Conservation (phyloP, 2,797 vertebrate species). For the Lophura swinhoii region DNA sequence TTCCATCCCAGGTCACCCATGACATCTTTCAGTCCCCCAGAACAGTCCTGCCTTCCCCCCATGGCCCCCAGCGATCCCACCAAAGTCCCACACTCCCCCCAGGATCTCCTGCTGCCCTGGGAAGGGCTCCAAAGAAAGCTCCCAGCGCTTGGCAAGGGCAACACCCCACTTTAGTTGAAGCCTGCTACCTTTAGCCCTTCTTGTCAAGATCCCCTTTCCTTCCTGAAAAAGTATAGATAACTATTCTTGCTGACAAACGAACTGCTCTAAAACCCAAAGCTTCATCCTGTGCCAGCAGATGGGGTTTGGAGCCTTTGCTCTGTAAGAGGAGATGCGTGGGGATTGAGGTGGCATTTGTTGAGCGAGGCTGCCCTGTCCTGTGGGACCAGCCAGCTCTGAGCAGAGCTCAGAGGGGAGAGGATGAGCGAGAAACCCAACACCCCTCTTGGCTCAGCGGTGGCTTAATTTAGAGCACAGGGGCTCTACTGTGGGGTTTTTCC, state of each 20-base stretch:
- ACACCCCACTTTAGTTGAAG: neutral
- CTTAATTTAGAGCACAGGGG: conserved; percentile 69
- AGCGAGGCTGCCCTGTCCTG: neutral
- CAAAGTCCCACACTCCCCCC: neutral
- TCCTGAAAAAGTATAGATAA: neutral
- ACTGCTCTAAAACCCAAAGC: neutral
- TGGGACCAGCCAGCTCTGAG: neutral
- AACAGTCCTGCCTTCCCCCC: neutral
- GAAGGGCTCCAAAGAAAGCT: neutral
- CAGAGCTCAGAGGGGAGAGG: neutral
- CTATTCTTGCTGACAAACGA: fast-evolving
- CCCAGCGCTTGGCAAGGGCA: neutral
- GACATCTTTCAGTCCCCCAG: neutral
- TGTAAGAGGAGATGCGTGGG: conserved; percentile 8
- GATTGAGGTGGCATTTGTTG: conserved; percentile 28
- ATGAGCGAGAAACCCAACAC: conserved; percentile 46
- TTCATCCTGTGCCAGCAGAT: neutral
- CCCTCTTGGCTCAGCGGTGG: neutral
- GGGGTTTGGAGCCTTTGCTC: neutral
- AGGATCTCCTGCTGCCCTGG: neutral
- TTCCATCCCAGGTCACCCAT: neutral
- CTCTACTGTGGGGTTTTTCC: conserved; percentile 42
- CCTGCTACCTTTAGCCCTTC: neutral
- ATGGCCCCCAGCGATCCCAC: fast-evolving
- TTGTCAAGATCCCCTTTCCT: neutral